phyloP scores from a whole-genome alignment of 2,113 vertebrate genomes.

The Rhinoderma darwinii region DNA sequence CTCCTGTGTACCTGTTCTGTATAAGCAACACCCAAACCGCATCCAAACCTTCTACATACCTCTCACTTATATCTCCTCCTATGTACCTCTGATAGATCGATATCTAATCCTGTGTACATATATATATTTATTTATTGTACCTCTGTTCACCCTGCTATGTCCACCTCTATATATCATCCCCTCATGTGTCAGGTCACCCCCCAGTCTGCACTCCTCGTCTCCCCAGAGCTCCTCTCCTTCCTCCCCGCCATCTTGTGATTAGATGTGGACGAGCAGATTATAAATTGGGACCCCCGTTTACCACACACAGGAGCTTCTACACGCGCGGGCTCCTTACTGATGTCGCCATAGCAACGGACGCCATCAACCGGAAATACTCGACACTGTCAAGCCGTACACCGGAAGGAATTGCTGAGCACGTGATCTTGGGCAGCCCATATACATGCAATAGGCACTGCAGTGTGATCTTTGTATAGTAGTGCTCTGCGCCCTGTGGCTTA shows the following conservation, averaged over 20 bases:
- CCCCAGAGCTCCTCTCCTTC: neutral
- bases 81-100: neutral
- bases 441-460: too few species aligned
- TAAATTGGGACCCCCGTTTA: neutral
- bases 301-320: neutral
- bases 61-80: neutral
- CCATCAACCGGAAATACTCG: constrained; percentile 15
- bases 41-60: too few species aligned
- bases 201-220: neutral
- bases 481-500: neutral
- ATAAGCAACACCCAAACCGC: neutral
- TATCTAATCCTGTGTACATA: neutral
- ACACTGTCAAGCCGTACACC: neutral
- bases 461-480: too few species aligned
- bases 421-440: neutral
- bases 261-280: neutral
- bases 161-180: too few species aligned
- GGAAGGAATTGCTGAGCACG: neutral
- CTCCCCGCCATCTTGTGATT: neutral
- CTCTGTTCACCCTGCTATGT: neutral
- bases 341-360: constrained; percentile 43
- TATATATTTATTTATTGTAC: neutral
- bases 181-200: neutral
- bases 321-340: neutral
- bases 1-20: neutral